Percentiles rank a stretch among this genome's conserved stretches.
phyloP scores from a whole-genome alignment of 2,888 invertebrate genomes.

The Cephus nigrinus region DNA sequence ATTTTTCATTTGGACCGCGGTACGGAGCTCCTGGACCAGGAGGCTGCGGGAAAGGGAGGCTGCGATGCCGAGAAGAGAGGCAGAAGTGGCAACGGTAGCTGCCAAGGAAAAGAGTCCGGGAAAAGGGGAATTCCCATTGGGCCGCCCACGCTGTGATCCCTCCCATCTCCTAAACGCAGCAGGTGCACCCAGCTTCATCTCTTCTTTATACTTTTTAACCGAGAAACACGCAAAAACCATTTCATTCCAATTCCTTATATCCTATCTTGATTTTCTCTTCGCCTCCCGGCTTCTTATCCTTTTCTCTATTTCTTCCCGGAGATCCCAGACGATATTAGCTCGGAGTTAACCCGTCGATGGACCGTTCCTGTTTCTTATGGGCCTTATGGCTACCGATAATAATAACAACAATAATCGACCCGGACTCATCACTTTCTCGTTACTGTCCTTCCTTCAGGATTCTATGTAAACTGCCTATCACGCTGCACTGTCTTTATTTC shows the following conservation, averaged over 20 bases:
- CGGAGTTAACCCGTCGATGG: neutral
- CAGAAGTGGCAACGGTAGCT: neutral
- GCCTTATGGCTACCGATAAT: neutral
- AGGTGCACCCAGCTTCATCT: constrained; percentile 25
- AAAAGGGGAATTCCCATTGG: constrained; percentile 3
- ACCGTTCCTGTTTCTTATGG: neutral
- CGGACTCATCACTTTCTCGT: neutral
- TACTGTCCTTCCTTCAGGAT: neutral
- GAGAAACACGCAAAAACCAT: constrained; percentile 1
- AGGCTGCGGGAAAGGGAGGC: neutral
- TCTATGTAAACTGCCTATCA: neutral
- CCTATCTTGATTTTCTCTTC: neutral
- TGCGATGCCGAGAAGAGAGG: constrained; percentile 2
- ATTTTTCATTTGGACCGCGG: constrained; percentile 26
- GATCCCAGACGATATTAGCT: neutral
- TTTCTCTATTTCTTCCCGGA: neutral
- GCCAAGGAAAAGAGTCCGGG: neutral
- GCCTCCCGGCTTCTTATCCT: neutral
- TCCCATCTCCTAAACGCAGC: constrained; percentile 23
- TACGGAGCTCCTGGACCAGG: neutral
- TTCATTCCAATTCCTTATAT: constrained; percentile 10
- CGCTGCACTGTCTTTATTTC: neutral
- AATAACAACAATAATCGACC: neutral
- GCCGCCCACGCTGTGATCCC: constrained; percentile 35
- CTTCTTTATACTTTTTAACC: neutral